A percentile compares a stretch with the other conserved stretches of the same genome.
Evolutionary conservation across 1,140 invertebrate genomes (phyloP).

Genomic region (Stegodyphus dumicola): DNA sequence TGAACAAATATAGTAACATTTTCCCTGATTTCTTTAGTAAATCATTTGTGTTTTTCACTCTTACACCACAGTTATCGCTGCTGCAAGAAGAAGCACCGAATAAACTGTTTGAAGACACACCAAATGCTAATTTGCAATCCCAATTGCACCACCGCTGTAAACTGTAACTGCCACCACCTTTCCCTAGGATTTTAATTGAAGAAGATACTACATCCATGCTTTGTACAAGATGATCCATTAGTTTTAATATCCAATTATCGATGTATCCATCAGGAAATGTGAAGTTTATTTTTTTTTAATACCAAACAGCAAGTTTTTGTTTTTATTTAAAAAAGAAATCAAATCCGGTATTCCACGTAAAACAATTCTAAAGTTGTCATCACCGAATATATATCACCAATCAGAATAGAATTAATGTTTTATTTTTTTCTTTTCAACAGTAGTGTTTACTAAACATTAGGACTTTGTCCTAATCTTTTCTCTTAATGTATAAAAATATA

Average conservation of each 20-base stretch:
- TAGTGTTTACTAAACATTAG: not conserved
- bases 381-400: not conserved
- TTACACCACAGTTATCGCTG: constrained; percentile 5
- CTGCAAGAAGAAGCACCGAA: constrained; percentile 2
- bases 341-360: not conserved
- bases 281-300: not conserved
- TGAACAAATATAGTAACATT: constrained; percentile 45
- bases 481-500: not conserved
- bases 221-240: not conserved
- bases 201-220: constrained; percentile 28
- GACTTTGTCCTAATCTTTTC: not conserved
- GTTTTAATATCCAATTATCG: constrained; percentile 21
- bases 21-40: constrained; percentile 47
- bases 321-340: not conserved
- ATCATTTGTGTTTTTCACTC: constrained; percentile 15
- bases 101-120: constrained; percentile 2
- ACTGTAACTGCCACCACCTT: constrained; percentile 12
- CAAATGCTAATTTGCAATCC: constrained; percentile 18
- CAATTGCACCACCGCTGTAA: constrained; percentile 21
- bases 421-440: too few relatives aligned
- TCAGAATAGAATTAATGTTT: not conserved
- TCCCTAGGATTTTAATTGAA: constrained; percentile 35
- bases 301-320: not conserved
- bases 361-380: not conserved
- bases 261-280: constrained; percentile 24